Base-by-base conservation (phyloP, 2,797 vertebrate species). In the Glyptemys insculpta region DNA sequence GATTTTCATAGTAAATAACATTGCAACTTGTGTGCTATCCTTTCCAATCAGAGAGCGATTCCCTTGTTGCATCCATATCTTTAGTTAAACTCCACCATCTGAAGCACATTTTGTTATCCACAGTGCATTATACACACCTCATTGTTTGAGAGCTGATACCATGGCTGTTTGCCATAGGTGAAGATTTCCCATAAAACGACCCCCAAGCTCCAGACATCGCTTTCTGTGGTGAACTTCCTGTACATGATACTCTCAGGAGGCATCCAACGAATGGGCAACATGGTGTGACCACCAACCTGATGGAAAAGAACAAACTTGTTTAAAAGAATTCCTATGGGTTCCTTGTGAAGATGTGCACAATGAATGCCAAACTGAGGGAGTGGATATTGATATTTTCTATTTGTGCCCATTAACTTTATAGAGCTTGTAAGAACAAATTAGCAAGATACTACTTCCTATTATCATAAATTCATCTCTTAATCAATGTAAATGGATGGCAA, bases 241-340 rank as follows among this genome's bases (percentile, higher is more conserved):
- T 99, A 99, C 99, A 99, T 99, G 97, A 99, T 99, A 98, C 99
- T 99, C 96, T 99, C 99, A 27, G 99, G 99, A 79, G 99, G 99
- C 99, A 99, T 99, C 99, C 99, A 99, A 78, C 99, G 99, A 91
- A 99, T 99, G 29, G 99, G 99, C 93, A 99, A 97, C 99, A 99
- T 99, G 25, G 99, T 99, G 97, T 99, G 99, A 89, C 99, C 99
- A 27, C 99, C 99, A 19, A 99, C 99, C 99, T 99, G 84, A 83
- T 37, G 72, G 72, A 79, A 94, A 92, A 34, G 88, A 95, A 94
- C 8, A 19, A 62, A 83, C 94, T 4, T 89, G 53, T 92, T 57
- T 96, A 72, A 95, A 95, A 49, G 31, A 84, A 59, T 59, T 94
- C 12, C 56, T 83, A 18, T 29, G 11, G 41, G 18, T 84, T 11